A percentile compares a stretch with the other conserved stretches of the same genome.
Conservation (phyloP, 2,797 vertebrate species). For the Acropternis orthonyx region DNA sequence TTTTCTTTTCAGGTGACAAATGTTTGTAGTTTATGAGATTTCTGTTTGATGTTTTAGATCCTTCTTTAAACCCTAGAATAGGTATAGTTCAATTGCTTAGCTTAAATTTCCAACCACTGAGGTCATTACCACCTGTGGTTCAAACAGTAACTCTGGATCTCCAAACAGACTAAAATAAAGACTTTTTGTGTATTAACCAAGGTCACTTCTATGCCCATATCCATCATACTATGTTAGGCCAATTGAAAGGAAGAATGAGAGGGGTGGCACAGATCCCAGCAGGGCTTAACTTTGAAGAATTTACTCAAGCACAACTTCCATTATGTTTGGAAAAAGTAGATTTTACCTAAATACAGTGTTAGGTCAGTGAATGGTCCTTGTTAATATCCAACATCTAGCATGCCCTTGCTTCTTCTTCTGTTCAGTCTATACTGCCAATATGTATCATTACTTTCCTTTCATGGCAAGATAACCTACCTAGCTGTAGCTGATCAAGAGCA, state of each 20-base stretch:
- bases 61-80: not conserved
- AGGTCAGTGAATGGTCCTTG: not conserved
- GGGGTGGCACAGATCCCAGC: not conserved
- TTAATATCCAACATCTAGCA: not conserved
- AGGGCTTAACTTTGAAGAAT: not conserved
- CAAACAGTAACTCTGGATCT: not conserved
- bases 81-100: rapidly evolving
- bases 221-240: not conserved
- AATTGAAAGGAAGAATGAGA: not conserved
- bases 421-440: not conserved
- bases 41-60: not conserved
- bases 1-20: not conserved
- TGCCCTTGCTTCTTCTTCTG: not conserved
- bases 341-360: not conserved
- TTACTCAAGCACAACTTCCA: not conserved
- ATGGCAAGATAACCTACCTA: not conserved
- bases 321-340: not conserved
- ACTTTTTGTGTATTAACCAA: not conserved
- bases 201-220: not conserved
- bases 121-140: not conserved
- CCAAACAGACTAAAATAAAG: not conserved
- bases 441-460: not conserved
- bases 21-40: not conserved
- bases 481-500: not conserved
- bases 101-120: not conserved